Percentiles rank a stretch among this genome's conserved stretches.
phyloP scores from a whole-genome alignment of 1,140 invertebrate genomes.

The Aphaenogaster ashmeadi region DNA sequence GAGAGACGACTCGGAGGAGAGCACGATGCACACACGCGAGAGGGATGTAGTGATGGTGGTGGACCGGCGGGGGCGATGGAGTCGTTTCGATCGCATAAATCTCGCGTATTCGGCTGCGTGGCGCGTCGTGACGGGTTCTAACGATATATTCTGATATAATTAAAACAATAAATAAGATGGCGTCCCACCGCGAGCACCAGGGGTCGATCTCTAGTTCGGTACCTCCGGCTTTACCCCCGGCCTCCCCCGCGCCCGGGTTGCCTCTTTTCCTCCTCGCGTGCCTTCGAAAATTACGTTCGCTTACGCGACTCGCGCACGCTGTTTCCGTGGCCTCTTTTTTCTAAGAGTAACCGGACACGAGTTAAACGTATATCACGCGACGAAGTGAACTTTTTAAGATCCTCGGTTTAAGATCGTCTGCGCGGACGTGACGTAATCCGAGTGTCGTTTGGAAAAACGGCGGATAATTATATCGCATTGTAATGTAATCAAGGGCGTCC shows the following conservation, averaged over 20 bases:
- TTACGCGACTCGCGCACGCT: slow-evolving; percentile 47
- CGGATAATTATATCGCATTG: neutral
- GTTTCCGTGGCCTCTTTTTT: slow-evolving; percentile 44
- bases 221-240: slow-evolving; percentile 45
- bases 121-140: slow-evolving; percentile 85
- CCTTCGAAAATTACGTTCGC: slow-evolving; percentile 60
- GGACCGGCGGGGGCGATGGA: slow-evolving; percentile 72
- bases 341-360: slow-evolving; percentile 50
- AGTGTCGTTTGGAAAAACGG: neutral
- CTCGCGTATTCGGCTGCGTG: slow-evolving; percentile 85
- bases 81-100: slow-evolving; percentile 84
- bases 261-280: slow-evolving; percentile 48
- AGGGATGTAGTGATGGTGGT: slow-evolving; percentile 44
- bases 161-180: slow-evolving; percentile 88
- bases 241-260: neutral
- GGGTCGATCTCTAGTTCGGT: slow-evolving; percentile 82
- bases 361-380: slow-evolving; percentile 40
- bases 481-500: no score
- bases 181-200: slow-evolving; percentile 86
- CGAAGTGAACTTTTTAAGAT: slow-evolving; percentile 19
- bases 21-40: slow-evolving; percentile 4
- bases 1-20: slow-evolving; percentile 64
- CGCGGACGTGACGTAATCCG: slow-evolving; percentile 27
- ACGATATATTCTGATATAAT: slow-evolving; percentile 88
- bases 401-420: slow-evolving; percentile 16